Conservation (phyloP, 2,888 invertebrate species). For the Drosophila tripunctata region DNA sequence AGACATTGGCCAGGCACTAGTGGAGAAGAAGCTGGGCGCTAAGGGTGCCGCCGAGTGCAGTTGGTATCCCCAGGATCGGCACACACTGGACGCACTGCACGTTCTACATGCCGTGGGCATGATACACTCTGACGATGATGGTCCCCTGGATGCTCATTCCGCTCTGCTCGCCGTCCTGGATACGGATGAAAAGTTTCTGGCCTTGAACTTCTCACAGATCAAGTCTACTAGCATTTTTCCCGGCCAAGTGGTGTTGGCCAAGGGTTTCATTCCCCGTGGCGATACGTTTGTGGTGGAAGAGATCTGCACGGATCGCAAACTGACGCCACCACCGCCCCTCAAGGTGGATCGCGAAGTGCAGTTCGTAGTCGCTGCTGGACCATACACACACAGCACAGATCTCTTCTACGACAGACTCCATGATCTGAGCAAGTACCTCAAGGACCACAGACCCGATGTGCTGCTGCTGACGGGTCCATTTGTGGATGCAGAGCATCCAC, state of each 20-base stretch:
- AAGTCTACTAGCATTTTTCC: conserved; percentile 83
- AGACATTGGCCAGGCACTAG: conserved; percentile 79
- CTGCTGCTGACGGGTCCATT: conserved; percentile 94
- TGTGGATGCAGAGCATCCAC: conserved; percentile 89
- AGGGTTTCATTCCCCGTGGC: conserved; percentile 90
- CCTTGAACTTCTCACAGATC: conserved; percentile 85
- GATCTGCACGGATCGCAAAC: conserved; percentile 86
- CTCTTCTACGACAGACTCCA: conserved; percentile 92
- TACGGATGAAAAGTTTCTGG: conserved; percentile 85
- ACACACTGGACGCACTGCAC: conserved; percentile 76
- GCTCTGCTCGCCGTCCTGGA: conserved; percentile 88
- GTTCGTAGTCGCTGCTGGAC: conserved; percentile 92
- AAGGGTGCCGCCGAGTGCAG: conserved; percentile 75
- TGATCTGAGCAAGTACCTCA: conserved; percentile 89
- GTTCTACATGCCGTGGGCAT: conserved; percentile 87
- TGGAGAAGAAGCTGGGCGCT: conserved; percentile 77
- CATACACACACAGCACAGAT: conserved; percentile 92
- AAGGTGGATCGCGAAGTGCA: conserved; percentile 86
- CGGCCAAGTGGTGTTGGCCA: conserved; percentile 87
- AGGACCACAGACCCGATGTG: conserved; percentile 90
- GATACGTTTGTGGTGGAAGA: conserved; percentile 88
- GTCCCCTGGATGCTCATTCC: conserved; percentile 89
- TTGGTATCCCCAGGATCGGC: conserved; percentile 80
- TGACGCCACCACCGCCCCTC: conserved; percentile 83
- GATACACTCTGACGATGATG: conserved; percentile 90